Evolutionary conservation across 2,113 vertebrate genomes (phyloP).

Genomic region (Nothocercus julius): DNA sequence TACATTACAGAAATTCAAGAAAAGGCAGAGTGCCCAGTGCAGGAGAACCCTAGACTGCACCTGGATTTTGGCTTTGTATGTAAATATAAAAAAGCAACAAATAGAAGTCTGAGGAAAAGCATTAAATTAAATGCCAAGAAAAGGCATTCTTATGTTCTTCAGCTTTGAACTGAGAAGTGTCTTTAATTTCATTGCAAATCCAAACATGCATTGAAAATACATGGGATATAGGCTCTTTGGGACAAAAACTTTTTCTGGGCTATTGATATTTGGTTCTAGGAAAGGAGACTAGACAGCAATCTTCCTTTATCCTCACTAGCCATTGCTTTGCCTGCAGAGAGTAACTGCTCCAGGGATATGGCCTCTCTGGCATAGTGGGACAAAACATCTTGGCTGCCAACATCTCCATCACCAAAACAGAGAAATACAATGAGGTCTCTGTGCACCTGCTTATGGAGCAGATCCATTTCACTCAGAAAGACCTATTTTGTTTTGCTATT

Average conservation of each 20-base stretch:
- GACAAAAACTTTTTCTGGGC: not conserved
- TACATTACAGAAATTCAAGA: conserved; percentile 17
- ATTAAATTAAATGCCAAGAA: not conserved
- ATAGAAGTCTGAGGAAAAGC: conserved; percentile 5
- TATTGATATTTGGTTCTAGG: not conserved
- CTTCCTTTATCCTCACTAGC: not conserved
- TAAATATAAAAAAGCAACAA: conserved; percentile 6
- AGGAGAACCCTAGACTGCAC: not conserved
- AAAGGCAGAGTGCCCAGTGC: not conserved
- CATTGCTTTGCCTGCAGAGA: not conserved
- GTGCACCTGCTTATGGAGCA: not conserved
- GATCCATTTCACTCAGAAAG: not conserved
- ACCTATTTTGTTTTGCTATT: not conserved
- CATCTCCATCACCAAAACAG: not conserved
- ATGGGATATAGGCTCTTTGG: not conserved
- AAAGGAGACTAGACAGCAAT: not conserved
- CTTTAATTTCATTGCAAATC: conserved; percentile 36
- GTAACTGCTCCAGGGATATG: not conserved
- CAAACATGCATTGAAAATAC: not conserved
- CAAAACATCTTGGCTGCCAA: not conserved
- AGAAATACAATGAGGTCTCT: not conserved
- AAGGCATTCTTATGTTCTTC: not conserved
- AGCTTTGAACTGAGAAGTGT: conserved; percentile 32
- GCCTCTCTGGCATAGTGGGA: not conserved
- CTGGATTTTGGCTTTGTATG: conserved; percentile 46